Base-by-base conservation (phyloP, 2,797 vertebrate genomes). In the Etheostoma perlongum region DNA sequence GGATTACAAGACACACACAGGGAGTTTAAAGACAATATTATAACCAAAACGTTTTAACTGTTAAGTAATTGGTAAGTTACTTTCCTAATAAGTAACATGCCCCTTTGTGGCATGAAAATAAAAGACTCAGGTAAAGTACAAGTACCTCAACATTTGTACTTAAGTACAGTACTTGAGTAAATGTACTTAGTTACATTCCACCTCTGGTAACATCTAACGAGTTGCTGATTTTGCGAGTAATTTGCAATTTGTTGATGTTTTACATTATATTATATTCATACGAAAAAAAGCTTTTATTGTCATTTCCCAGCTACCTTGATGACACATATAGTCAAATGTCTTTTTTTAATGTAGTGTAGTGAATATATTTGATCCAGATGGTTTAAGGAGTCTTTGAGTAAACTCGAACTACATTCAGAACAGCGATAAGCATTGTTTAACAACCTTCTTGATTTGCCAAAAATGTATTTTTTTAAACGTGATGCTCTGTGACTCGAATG, bases 361-460 rank as follows among this genome's bases (percentile, higher is more conserved):
- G 19, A 33, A 23, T 30, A 7, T 58, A 2, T 53, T 25, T 48
- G 13, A 44, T 71, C 36, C 23, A 36, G 19, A 36, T 23, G 16
- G 47, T 59, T 19, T 44, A 25, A 62, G 7, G 25, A 65, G 36
- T 51, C 47, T 54, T 49, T 59, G 10, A 59, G 48, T n/a, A 27
- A 10, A 40, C 25, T 48, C 42, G 6, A 57, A 55, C 64, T 25
- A 55, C 19, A 44, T 51, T 58, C 19, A 60, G 5, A 52, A 47
- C 15, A 33, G 67, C 2, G 11, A 53, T 16, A 57, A 33, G 40
- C 47, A 25, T 25, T 15, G 2, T 48, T 67, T 42, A 59, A 66
- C 67, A 52, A 42, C 44, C 21, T 27, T 46, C 40, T 4, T 54
- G 52, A 60, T 77, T 42, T 64, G 23, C n/a, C 10, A 18, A 51